A percentile compares a stretch with the other conserved stretches of the same genome.
Evolutionary conservation across 2,888 invertebrate species (phyloP).

Genomic region (Spisula subtruncata): DNA sequence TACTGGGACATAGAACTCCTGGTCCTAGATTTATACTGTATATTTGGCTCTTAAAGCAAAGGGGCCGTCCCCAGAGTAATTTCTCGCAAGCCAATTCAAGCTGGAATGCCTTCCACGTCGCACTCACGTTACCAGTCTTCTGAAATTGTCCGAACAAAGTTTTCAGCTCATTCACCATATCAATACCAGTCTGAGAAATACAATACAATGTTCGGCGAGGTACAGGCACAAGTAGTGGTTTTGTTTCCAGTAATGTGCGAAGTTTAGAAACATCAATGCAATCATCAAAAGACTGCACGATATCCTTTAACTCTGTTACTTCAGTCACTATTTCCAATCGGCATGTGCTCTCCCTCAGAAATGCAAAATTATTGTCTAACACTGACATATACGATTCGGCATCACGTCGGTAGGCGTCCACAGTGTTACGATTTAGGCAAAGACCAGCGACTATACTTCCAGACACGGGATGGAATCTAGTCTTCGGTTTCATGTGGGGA

Average conservation of each 20-base stretch:
- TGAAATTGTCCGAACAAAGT: neutral
- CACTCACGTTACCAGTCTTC: neutral
- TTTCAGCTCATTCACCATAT: neutral
- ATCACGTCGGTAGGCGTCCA: neutral
- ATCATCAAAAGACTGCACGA: neutral
- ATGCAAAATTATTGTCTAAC: neutral
- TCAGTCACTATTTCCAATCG: slow-evolving; percentile 19
- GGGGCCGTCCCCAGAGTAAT: slow-evolving; percentile 31
- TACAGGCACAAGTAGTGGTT: slow-evolving; percentile 29
- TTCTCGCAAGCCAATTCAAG: slow-evolving; percentile 32
- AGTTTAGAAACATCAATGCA: neutral
- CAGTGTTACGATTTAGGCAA: neutral
- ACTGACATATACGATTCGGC: neutral
- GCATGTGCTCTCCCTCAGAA: neutral
- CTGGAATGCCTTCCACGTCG: slow-evolving; percentile 11
- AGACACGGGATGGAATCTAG: slow-evolving; percentile 26
- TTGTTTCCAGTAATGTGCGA: neutral
- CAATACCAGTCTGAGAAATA: neutral
- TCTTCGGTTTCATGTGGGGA: neutral
- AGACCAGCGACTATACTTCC: neutral
- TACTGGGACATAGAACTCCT: neutral
- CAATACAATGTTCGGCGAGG: neutral
- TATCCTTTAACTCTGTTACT: neutral
- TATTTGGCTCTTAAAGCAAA: neutral
- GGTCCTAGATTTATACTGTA: slow-evolving; percentile 35